phyloP scores from a whole-genome alignment of 1,140 invertebrate genomes.

The Coptotermes formosanus region DNA sequence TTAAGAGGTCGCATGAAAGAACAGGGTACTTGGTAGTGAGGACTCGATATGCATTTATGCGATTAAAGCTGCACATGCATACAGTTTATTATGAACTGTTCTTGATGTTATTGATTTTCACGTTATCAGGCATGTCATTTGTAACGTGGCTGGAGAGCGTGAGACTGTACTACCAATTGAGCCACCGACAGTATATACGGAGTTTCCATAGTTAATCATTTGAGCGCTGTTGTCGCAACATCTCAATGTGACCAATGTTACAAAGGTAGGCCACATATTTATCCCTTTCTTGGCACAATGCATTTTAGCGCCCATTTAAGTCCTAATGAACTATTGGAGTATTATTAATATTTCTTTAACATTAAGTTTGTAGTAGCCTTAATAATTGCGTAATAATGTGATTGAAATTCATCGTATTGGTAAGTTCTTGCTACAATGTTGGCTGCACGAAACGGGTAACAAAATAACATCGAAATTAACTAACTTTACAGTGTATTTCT shows the following conservation, averaged over 20 bases:
- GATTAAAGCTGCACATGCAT: background rate
- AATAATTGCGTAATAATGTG: no score
- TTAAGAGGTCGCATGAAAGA: no score
- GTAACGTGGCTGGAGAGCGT: background rate
- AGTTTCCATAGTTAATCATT: background rate
- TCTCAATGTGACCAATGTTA: background rate
- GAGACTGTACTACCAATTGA: background rate
- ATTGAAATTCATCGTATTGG: background rate
- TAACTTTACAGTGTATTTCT: conserved; percentile 18
- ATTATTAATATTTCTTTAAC: no score
- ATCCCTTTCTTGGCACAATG: no score
- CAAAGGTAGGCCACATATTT: background rate
- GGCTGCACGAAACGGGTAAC: background rate
- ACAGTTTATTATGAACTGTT: background rate
- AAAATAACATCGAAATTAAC: conserved; percentile 14
- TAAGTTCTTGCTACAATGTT: background rate
- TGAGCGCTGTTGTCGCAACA: background rate
- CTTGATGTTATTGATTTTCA: background rate
- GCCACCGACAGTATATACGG: background rate
- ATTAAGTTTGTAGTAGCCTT: no score
- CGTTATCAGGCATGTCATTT: conserved; percentile 16
- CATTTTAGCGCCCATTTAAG: no score
- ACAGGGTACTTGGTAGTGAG: no score
- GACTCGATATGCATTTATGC: no score
- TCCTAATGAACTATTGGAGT: no score